Evolutionary conservation across 2,888 invertebrate genomes (phyloP), one percentile per base, ranked within the genome.

Genomic region (Aspidiotus rigidus): DNA sequence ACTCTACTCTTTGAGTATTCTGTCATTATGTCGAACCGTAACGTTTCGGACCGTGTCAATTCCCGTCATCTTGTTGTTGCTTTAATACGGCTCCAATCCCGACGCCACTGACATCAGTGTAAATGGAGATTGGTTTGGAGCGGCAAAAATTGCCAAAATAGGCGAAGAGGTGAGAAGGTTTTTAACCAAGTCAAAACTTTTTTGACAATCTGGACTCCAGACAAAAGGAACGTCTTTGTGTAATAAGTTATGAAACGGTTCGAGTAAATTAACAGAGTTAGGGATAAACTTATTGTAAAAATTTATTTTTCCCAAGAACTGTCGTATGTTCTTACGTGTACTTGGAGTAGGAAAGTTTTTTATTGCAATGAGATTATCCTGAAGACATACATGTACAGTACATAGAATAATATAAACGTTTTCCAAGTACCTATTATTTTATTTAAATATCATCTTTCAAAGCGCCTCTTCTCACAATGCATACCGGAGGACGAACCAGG

Each of bases 1-100:
- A n/a, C n/a, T n/a, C n/a, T n/a, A n/a, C n/a, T n/a, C n/a, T n/a
- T n/a, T n/a, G n/a, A n/a, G n/a, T n/a, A n/a, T n/a, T n/a, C n/a
- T n/a, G n/a, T n/a, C n/a, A n/a, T n/a, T n/a, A n/a, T n/a, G n/a
- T n/a, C n/a, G n/a, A n/a, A n/a, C n/a, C n/a, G n/a, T n/a, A n/a
- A n/a, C n/a, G n/a, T n/a, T n/a, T n/a, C n/a, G n/a, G n/a, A n/a
- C n/a, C n/a, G n/a, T n/a, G n/a, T n/a, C n/a, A n/a, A n/a, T n/a
- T n/a, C n/a, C n/a, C n/a, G n/a, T n/a, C n/a, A n/a, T n/a, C n/a
- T n/a, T n/a, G n/a, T n/a, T n/a, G n/a, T n/a, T n/a, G n/a, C 74
- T 74, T 75, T 39, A 74, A 63, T 44, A 72, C 69, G 69, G 73
- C 73, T 9, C 73, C 74, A n/a, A 75, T 39, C 16, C 74, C 75